Evolutionary conservation across 2,888 invertebrate genomes (phyloP), one percentile per base, ranked within the genome.

Genomic region (Labia minor): DNA sequence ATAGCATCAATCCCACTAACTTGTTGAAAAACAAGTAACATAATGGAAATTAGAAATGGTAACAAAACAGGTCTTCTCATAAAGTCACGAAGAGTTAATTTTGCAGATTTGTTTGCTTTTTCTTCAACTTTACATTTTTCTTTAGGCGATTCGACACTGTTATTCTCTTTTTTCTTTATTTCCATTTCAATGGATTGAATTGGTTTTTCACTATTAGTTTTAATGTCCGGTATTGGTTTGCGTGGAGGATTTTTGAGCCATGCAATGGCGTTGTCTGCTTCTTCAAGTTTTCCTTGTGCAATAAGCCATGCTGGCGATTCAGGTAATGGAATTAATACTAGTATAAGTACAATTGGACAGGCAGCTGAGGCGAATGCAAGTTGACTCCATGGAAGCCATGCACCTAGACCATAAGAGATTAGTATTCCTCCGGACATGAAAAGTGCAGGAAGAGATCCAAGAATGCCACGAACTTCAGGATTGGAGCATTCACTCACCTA

Each of bases 381-480:
- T 66, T 80, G 76, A 70, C 81, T 77, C 86, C 86, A 87, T 66
- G 79, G 77, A 0, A 84, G 76, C 77, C 80, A 80, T 70, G 81
- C 79, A 11, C 86, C 86, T 1, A 83, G 77, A 3, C 81, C 69
- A 73, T 86, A 86, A 0, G 83, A 81, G 21, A 83, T 72, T 16
- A 87, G 77, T 69, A 87, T 85, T 1, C 87, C 87, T 14, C 84
- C 71, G 0, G 85, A 85, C 79, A 86, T 83, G 65, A 82, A 83
- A 16, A 87, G 77, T n/a, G 86, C 83, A 1, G 85, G 85, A 64
- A 86, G 77, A 0, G 86, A 83, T 0, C 86, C 86, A 19, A 87
- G 76, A 10, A 83, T 77, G 1, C 87, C 87, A 14, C 87, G 81
- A 66, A 85, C 81, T 70, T 83, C 81, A 0, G 85, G 82, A 66